Percentiles rank a stretch among this genome's conserved stretches.
phyloP scores from a whole-genome alignment of 2,888 invertebrate species.

The Caenorhabditis wallacei region DNA sequence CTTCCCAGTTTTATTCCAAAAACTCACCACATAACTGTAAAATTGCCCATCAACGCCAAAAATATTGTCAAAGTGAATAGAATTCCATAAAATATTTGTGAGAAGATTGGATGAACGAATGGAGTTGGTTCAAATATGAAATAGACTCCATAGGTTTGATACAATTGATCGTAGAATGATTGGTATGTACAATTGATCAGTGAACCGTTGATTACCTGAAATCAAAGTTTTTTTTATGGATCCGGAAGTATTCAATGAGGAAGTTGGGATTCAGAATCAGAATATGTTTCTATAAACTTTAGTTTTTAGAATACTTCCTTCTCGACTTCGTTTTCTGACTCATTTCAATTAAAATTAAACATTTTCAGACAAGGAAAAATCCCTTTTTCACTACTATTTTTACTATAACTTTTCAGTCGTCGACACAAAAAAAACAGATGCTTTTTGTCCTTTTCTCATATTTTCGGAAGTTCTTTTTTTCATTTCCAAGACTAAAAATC shows the following conservation, averaged over 20 bases:
- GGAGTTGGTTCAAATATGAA: slow-evolving; percentile 60
- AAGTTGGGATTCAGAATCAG: too few species aligned
- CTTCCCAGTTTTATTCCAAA: too few species aligned
- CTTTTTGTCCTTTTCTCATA: slow-evolving; percentile 2
- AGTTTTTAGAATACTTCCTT: not conserved
- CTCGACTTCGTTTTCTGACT: not conserved
- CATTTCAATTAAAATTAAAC: not conserved
- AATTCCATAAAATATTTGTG: slow-evolving; percentile 73
- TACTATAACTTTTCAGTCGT: slow-evolving; percentile 6
- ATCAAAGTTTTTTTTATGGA: not conserved
- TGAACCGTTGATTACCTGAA: slow-evolving; percentile 32
- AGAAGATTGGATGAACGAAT: slow-evolving; percentile 58
- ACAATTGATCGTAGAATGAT: slow-evolving; percentile 37
- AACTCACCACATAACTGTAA: slow-evolving; percentile 93
- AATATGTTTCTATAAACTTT: too few species aligned
- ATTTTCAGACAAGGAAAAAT: not conserved
- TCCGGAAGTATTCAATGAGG: too few species aligned
- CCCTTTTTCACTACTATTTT: not conserved
- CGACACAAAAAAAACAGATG: slow-evolving; percentile 7
- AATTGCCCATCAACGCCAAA: slow-evolving; percentile 89
- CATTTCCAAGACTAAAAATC: not conserved
- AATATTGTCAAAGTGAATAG: slow-evolving; percentile 77
- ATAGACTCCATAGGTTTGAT: slow-evolving; percentile 29
- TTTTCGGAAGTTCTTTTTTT: slow-evolving; percentile 10
- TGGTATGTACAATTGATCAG: slow-evolving; percentile 35